Base-by-base conservation (phyloP, 2,888 invertebrate species). In the Tiliacea aurago region DNA sequence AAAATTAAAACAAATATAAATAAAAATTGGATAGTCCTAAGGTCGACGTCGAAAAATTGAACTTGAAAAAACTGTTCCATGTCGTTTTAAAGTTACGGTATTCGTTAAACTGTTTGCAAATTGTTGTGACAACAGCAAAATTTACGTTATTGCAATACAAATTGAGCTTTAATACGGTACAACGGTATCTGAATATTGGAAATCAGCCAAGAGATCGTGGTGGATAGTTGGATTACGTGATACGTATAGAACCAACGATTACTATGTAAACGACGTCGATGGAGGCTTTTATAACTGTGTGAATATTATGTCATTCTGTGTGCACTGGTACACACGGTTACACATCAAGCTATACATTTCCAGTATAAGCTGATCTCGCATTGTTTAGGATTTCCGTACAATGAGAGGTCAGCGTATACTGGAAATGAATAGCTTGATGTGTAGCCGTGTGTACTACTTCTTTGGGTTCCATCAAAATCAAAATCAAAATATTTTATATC, bases 121-220 rank as follows among this genome's bases (percentile, higher is more conserved):
- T 55, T 62, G 41, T 45, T 15, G 28, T 66, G 43, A 65, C 68
- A 56, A 41, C 53, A 55, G 51, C 28, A 65, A 64, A 65, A 76
- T 82, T 53, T 67, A 65, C 61, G 28, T 23, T 41, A 72, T 63
- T 67, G 49, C 55, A 70, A 78, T 67, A 78, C 69, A 83, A 78
- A 70, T 66, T 47, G 47, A 63, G 63, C 47, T 53, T 68, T 76
- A 33, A 73, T 47, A 53, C 41, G 41, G 45, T 47, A 55, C 28
- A 45, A 59, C 67, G 33, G 53, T 70, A 83, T 70, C 56, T 70
- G 53, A n/a, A 55, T 43, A 49, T 73, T 83, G 73, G 79, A 70
- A 28, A 13, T n/a, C 20, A 18, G 80, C 81, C 81, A 81, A 73
- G 6, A 62, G 56, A 67, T 59, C 23, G 47, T 53, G 78, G 53